Evolutionary conservation across 2,113 vertebrate genomes (phyloP), one percentile per base, ranked within the genome.

Genomic region (Pimephales promelas): DNA sequence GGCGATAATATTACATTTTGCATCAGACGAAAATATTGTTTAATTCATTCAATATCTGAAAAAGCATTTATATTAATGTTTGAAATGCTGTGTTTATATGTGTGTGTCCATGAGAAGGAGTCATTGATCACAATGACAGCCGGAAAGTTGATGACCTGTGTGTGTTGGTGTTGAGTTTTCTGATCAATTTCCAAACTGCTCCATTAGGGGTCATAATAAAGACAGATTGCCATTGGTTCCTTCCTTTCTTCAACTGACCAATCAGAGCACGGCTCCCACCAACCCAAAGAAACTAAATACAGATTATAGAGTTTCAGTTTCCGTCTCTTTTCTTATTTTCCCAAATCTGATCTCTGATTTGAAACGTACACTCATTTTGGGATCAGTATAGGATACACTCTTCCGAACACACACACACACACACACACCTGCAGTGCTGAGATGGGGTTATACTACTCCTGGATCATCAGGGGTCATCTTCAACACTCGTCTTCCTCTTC

Each of bases 191-290:
- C 28, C 43, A 84, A 85, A 79, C 52, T 85, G 88, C 88, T 57
- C 73, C 64, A 87, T 87, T 84, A 88, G 86, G 68, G 86, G 86
- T 85, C 78, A 85, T 40, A 59, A 61, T 77, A 84, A 85, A 74
- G 81, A 80, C 78, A 81, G 11, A 56, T 28, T 61, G 22, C 18
- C 22, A 73, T 49, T 62, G 68, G 43, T 64, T 26, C 4, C 47
- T 18, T 82, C 73, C 54, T 43, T 43, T 61, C 6, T 31, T 24
- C 6, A 8, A 61, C 11, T 6, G 24, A 49, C 81, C 70, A 74
- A 74, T 61, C 26, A 83, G 43, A 76, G 56, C 68, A 10, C 14
- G 0, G 45, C 80, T 72, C 43, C 56, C 47, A 73, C 81, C 47
- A 74, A 31, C 13, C 40, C 57, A 36, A n/a, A 24, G 72, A 64